Base-by-base conservation (phyloP, 2,888 invertebrate species). In the Pyrochroa serraticornis region DNA sequence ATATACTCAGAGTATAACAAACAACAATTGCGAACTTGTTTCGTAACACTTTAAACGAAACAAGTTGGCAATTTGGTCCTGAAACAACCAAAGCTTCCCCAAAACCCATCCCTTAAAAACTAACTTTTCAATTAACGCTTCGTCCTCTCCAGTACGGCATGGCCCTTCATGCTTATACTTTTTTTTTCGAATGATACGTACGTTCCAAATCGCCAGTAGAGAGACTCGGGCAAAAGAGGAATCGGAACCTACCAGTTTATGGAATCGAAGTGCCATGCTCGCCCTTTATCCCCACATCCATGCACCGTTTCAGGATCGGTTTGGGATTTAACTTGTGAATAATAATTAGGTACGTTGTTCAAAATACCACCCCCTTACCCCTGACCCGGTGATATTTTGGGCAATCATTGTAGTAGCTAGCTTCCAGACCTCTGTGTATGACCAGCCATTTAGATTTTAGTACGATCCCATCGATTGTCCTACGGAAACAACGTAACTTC, bases 201-300 rank as follows among this genome's bases (percentile, higher is more conserved):
- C 71, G 71, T 74, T 72, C 70, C 72, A 73, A 72, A 71, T 71
- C 69, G 61, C 72, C 71, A 68, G 65, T 60, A 22, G 22, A 22
- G 22, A 22, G 22, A 22, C 58, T 60, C 59, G 44, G 44, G 61
- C 48, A 35, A 47, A 56, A 62, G 65, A 62, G 75, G 73, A 74
- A 75, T 75, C 79, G 78, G 78, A 78, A 78, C 75, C 77, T 71
- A 71, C 66, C 75, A 77, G 76, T 73, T 58, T 64, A 34, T 45
- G 41, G 50, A 38, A 48, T 67, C 71, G 77, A 78, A 78, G 77
- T 76, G 79, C 79, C 79, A 79, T 79, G 77, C 79, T 75, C 69
- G 65, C 67, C 67, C 66, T 69, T 64, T 62, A 65, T 59, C 57
- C 55, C 47, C 49, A 48, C 22, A 54, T 60, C 63, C 65, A 56